phyloP scores from a whole-genome alignment of 2,888 invertebrate genomes.

The Plagiodera versicolora region DNA sequence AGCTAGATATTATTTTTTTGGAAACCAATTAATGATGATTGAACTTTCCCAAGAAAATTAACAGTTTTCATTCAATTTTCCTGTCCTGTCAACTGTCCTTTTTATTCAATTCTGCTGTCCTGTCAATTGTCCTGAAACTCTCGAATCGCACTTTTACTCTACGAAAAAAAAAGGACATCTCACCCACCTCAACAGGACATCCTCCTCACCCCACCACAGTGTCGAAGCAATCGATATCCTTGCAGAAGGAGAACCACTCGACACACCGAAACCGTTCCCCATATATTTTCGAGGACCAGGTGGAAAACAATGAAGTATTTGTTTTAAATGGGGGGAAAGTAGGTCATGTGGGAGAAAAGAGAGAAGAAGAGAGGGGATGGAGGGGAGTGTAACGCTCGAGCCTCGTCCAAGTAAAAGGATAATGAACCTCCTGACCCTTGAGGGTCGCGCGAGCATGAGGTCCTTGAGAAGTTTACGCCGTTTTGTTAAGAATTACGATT shows the following conservation, averaged over 20 bases:
- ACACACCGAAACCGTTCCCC: conserved; percentile 17
- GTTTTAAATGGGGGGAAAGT: conserved; percentile 15
- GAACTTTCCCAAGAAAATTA: too few relatives aligned
- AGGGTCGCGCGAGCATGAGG: conserved; percentile 23
- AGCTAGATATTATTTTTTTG: too few relatives aligned
- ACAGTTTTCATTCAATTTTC: too few relatives aligned
- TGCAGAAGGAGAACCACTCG: background rate
- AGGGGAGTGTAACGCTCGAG: conserved; percentile 10
- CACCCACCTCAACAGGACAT: background rate
- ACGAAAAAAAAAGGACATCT: background rate
- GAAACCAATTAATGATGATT: too few relatives aligned
- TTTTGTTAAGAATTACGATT: conserved; percentile 21
- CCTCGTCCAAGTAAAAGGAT: conserved; percentile 27
- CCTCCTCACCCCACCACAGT: background rate
- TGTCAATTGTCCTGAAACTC: too few relatives aligned
- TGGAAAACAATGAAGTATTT: conserved; percentile 21
- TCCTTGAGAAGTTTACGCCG: conserved; percentile 21
- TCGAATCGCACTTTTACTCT: too few relatives aligned
- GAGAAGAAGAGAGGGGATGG: background rate
- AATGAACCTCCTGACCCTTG: conserved; percentile 28
- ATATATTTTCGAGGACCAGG: conserved; percentile 16
- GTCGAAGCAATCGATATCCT: background rate
- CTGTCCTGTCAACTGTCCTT: too few relatives aligned
- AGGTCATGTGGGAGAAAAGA: background rate
- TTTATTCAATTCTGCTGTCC: too few relatives aligned